Evolutionary conservation across 2,888 invertebrate species (phyloP).

Genomic region (Phania funesta): DNA sequence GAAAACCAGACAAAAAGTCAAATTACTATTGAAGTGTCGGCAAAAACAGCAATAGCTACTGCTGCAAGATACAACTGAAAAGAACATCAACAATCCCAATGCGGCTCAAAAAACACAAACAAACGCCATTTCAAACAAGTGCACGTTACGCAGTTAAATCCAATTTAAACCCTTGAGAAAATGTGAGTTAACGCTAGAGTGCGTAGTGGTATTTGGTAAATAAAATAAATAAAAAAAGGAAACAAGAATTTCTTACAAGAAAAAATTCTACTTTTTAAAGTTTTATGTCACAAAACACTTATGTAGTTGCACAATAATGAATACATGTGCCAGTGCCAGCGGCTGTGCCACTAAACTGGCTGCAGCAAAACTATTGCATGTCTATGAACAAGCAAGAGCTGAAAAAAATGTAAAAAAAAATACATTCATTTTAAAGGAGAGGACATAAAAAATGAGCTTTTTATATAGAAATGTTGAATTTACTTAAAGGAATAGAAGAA

Average conservation of each 20-base stretch:
- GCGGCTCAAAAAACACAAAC: not conserved
- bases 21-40: not conserved
- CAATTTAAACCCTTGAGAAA: not conserved
- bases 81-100: conserved; percentile 15
- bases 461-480: conserved; percentile 4
- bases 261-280: not conserved
- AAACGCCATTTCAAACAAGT: not conserved
- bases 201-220: not conserved
- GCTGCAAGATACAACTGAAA: not conserved
- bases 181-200: not conserved
- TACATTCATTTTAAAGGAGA: conserved; percentile 28
- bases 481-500: not conserved
- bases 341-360: conserved; percentile 2
- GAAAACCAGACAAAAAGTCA: conserved; percentile 16
- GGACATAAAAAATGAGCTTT: conserved; percentile 3
- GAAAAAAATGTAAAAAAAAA: not conserved
- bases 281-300: not conserved
- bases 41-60: not conserved
- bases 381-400: not conserved
- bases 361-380: conserved; percentile 2
- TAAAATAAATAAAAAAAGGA: not conserved
- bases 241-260: not conserved
- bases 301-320: not conserved
- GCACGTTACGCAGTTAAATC: not conserved
- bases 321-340: too few relatives aligned